Percentiles rank a stretch among this genome's conserved stretches.
Evolutionary conservation across 2,113 vertebrate genomes (phyloP).

Genomic region (Platysternon megacephalum): DNA sequence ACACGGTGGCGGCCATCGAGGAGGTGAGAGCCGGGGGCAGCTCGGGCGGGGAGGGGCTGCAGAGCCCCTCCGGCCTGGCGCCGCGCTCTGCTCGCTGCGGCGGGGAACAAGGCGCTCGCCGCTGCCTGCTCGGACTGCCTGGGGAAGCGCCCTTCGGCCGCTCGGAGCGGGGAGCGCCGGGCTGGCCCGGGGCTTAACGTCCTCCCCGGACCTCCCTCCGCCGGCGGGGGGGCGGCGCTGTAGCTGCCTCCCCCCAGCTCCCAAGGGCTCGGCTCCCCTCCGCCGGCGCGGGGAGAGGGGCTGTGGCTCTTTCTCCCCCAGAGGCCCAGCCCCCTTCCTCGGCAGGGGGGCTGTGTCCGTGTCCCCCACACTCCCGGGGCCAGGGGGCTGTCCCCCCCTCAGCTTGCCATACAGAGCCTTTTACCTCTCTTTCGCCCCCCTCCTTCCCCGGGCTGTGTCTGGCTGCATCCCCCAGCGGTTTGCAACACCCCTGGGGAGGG

Average conservation of each 20-base stretch:
- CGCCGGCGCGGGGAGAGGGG: no score
- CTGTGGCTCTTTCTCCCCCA: not conserved
- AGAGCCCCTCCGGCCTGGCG: conserved; percentile 47
- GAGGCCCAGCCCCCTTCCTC: no score
- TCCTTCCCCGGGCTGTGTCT: not conserved
- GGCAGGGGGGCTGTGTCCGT: no score
- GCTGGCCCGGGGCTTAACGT: not conserved
- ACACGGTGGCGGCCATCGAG: conserved; percentile 90
- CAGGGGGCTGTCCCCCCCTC: not conserved
- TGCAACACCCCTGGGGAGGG: not conserved
- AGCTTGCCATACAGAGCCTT: not conserved
- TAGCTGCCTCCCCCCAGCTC: not conserved
- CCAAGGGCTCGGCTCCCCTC: not conserved
- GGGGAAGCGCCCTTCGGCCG: conserved; percentile 37
- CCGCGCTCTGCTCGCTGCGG: not conserved
- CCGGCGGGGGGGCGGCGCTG: no score
- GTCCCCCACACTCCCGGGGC: not conserved
- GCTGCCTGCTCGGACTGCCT: not conserved
- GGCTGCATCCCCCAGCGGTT: no score
- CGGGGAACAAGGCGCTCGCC: conserved; percentile 51
- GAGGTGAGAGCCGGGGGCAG: conserved; percentile 82
- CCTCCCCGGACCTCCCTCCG: not conserved
- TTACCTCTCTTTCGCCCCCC: no score
- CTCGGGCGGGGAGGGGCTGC: not conserved
- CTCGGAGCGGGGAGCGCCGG: not conserved